Base-by-base conservation (phyloP, 2,113 vertebrate species). In the Lutjanus erythropterus region DNA sequence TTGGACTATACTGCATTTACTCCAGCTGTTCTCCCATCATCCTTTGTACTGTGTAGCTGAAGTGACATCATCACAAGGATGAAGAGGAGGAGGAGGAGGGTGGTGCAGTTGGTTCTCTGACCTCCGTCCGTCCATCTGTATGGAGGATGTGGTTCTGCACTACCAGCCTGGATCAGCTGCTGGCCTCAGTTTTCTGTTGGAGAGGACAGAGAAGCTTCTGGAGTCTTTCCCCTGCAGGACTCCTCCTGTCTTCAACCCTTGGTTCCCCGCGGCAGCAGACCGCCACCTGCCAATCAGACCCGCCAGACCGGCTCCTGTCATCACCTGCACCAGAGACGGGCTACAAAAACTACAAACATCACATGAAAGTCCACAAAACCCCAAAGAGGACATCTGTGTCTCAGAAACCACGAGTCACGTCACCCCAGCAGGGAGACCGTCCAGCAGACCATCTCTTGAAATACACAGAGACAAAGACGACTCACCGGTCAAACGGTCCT, bases 81-180 rank as follows among this genome's bases (percentile, higher is more conserved):
- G 35, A 78, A 1, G 80, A 60, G 0, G 78, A 73, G 29, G 75
- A 50, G 11, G 80, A 64, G n/a, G 64, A 12, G 11, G 33, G 4
- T 4, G 29, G 35, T 37, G 27, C 60, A 2, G 47, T 23, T 10
- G 0, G 42, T n/a, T 39, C 21, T 53, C 0, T 87, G 83, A 86
- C 25, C 18, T 35, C 25, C 0, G 15, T 44, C 42, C 0, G 15
- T 44, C 42, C 0, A 3, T 60, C 77, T 77, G 65, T 0, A 97
- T 97, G 97, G 96, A 96, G 86, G 90, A 96, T 88, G 92, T 97
- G 53, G 84, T 96, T 78, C 88, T 97, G 49, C 94, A 96, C 85
- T 96, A 94, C 64, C 95, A 74, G 76, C 39, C 89, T 12, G 84
- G 91, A 75, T 71, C 86, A 21, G 78, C 90, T 33, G 90, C 52